Percentiles rank a stretch among this genome's conserved stretches.
phyloP scores from a whole-genome alignment of 2,113 vertebrate genomes.

The Lepus timidus region DNA sequence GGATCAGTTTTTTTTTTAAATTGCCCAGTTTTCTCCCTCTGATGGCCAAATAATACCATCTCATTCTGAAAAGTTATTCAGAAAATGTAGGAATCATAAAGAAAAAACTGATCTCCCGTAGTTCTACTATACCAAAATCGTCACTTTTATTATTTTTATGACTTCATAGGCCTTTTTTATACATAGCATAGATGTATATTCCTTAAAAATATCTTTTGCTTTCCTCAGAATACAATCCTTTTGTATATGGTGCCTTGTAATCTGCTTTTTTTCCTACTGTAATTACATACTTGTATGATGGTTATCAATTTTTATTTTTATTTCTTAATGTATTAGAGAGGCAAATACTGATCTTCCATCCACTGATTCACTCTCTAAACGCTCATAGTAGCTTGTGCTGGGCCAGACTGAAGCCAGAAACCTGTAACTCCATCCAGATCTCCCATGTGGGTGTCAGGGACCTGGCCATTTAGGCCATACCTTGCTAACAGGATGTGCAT shows the following conservation, averaged over 20 bases:
- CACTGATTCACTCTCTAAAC: no score
- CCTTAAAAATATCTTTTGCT: background rate
- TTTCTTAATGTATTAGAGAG: no score
- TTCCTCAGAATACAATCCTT: background rate
- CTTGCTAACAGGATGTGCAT: no score
- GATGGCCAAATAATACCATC: background rate
- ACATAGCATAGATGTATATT: background rate
- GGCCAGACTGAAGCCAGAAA: no score
- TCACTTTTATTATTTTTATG: background rate
- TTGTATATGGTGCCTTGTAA: constrained; percentile 9
- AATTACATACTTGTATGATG: background rate
- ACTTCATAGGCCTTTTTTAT: background rate
- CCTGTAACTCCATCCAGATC: no score
- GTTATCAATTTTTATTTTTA: background rate
- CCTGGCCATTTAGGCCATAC: no score
- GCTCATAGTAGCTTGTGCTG: no score
- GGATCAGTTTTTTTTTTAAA: background rate
- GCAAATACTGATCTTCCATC: no score
- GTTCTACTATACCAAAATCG: background rate
- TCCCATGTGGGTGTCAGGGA: no score
- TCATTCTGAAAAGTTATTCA: constrained; percentile 52
- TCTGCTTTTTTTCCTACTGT: background rate
- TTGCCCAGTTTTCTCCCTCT: background rate
- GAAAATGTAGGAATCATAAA: constrained; percentile 36
- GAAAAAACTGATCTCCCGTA: constrained; percentile 16